These are phyloP conservation scores for cattle (Bos taurus) DNA, from an alignment of 2,113 vertebrate genomes.

Conservation along the genomic window DNA sequence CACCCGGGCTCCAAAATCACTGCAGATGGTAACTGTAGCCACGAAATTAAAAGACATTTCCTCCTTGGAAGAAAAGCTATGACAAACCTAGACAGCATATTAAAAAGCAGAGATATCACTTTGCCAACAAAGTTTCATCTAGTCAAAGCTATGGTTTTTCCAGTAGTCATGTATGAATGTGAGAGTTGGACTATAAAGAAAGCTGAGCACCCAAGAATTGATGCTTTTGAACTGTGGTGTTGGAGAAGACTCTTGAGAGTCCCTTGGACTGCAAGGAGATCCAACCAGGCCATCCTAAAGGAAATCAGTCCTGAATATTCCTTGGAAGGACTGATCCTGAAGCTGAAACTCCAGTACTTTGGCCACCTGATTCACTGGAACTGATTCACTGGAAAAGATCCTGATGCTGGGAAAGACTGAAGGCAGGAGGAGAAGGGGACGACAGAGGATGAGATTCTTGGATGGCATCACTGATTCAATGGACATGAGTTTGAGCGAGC, in stretches of 20 bases:
- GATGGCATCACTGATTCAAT: not conserved
- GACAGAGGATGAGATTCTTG: not conserved
- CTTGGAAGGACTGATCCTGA: not conserved
- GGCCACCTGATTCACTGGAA: not conserved
- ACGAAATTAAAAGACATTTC: not conserved
- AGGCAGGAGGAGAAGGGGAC: not conserved
- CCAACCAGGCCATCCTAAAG: not conserved
- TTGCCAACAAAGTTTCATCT: not conserved
- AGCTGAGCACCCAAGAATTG: not conserved
- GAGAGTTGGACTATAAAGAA: not conserved
- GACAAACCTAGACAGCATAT: not conserved
- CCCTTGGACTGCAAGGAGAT: not conserved
- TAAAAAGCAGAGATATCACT: not conserved
- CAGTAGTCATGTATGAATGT: not conserved
- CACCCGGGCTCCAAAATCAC: not conserved
- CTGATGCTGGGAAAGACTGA: not conserved
- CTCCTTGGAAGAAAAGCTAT: not conserved
- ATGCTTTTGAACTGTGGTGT: not conserved
- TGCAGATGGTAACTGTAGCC: not conserved
- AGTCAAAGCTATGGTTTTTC: not conserved
- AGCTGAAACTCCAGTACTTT: not conserved
- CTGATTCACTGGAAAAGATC: not conserved
- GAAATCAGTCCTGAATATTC: not conserved
- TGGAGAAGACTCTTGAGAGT: not conserved
- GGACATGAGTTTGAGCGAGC: not conserved